A percentile compares a stretch with the other conserved stretches of the same genome.
These are phyloP conservation scores for Idaea straminata DNA, from an alignment of 2,888 invertebrate species.

Conservation along the genomic window DNA sequence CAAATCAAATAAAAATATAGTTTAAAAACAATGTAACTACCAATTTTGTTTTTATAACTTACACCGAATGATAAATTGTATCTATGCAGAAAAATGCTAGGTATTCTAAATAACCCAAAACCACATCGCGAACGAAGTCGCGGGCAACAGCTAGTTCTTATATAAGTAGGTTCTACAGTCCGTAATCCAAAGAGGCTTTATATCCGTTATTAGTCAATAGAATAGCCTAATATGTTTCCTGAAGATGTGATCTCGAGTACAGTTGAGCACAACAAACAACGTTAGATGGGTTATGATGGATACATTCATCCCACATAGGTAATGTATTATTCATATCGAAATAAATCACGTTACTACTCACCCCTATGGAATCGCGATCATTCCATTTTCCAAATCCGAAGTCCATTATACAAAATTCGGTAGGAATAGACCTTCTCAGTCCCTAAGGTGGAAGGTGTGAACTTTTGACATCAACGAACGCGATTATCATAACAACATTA, in stretches of 20 bases:
- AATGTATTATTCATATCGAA: conserved; percentile 62
- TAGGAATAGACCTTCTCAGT: conserved; percentile 27
- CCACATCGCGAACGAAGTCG: too few species aligned
- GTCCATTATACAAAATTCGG: conserved; percentile 47
- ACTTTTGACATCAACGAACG: conserved; percentile 27
- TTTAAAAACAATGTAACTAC: too few species aligned
- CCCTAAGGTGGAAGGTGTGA: conserved; percentile 31
- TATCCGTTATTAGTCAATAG: conserved; percentile 26
- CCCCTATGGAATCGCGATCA: conserved; percentile 45
- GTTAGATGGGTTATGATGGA: conserved; percentile 44
- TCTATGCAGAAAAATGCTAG: too few species aligned
- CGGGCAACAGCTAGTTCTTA: too few species aligned
- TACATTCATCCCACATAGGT: conserved; percentile 46
- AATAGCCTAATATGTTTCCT: conserved; percentile 34
- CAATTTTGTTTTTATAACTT: too few species aligned
- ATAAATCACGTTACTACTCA: conserved; percentile 58
- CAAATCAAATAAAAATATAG: too few species aligned
- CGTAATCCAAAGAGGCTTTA: conserved; percentile 1
- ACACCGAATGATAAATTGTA: too few species aligned
- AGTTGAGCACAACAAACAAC: conserved; percentile 39
- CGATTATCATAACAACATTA: conserved; percentile 31
- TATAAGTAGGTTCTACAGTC: neutral
- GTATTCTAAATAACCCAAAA: too few species aligned
- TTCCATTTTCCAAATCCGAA: conserved; percentile 46
- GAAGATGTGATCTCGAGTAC: conserved; percentile 27